Evolutionary conservation across 2,888 invertebrate species (phyloP), one percentile per base, ranked within the genome.

Genomic region (Drepanosiphum platanoidis): DNA sequence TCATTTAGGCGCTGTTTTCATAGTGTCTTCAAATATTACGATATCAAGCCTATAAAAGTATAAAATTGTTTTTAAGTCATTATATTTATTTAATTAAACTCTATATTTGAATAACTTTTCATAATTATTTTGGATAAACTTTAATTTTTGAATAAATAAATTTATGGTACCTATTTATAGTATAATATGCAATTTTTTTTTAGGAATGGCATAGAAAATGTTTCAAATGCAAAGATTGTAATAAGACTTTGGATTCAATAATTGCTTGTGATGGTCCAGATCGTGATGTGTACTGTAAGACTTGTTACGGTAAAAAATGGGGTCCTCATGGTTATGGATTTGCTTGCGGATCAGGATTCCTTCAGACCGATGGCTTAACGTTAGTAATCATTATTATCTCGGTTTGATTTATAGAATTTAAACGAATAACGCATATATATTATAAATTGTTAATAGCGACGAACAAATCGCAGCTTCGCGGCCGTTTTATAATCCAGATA

Each of bases 221-320:
- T 90, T 97, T 94, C 92, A 97, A 96, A 90, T 97, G 97, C 91
- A 93, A 92, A 88, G 96, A 97, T 90, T 98, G 98, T 91, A 94
- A 94, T 88, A 97, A 97, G 91, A 95, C 97, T 87, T 92, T 99
- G 88, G 98, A 98, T 90, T 98, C 97, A 80, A 97, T 97, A 90
- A 97, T 95, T 89, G 97, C 97, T 88, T 97, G 97, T 89, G 97
- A 98, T 89, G 96, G 96, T 74, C 98, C 98, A 82, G 96, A 97
- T 89, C 93, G 93, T 87, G 96, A 97, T 88, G 94, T 98, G 87
- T 98, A 96, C 91, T 98, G 98, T 92, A 97, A 96, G 91, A 96
- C 96, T 89, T 99, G 98, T 91, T 98, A 99, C 90, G 97, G 97
- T 89, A 97, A 97, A 91, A 97, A 96, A 90, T 98, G 95, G 94